Percentiles rank a stretch among this genome's conserved stretches.
Evolutionary conservation across 2,888 invertebrate genomes (phyloP).

Genomic region (Mythimna loreyi): DNA sequence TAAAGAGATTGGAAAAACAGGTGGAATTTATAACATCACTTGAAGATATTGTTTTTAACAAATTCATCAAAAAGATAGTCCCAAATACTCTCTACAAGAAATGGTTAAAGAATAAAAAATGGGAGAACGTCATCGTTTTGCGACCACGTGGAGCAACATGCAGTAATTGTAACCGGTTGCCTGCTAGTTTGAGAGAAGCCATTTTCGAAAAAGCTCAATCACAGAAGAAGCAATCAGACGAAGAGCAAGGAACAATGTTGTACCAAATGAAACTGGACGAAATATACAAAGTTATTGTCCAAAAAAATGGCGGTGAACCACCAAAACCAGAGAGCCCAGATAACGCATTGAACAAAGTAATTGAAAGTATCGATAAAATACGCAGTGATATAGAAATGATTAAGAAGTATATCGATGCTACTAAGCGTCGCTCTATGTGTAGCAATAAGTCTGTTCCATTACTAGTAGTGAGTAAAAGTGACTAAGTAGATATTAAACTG

Average conservation of each 20-base stretch:
- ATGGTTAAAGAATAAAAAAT: slow-evolving; percentile 17
- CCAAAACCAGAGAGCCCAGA: neutral
- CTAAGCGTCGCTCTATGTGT: slow-evolving; percentile 14
- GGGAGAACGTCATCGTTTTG: slow-evolving; percentile 35
- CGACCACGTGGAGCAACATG: slow-evolving; percentile 52
- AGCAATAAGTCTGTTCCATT: slow-evolving; percentile 38
- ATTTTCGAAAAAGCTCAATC: slow-evolving; percentile 80
- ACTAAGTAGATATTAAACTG: neutral
- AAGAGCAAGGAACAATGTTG: slow-evolving; percentile 71
- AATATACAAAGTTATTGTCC: slow-evolving; percentile 57
- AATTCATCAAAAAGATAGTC: slow-evolving; percentile 48
- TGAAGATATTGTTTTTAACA: slow-evolving; percentile 59
- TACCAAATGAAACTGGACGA: slow-evolving; percentile 68
- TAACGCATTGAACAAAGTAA: slow-evolving; percentile 19
- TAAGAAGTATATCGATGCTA: slow-evolving; percentile 31
- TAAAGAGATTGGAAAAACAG: slow-evolving; percentile 88
- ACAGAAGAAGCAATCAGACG: slow-evolving; percentile 77
- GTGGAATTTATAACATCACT: slow-evolving; percentile 83
- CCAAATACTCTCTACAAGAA: slow-evolving; percentile 38
- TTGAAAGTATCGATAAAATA: slow-evolving; percentile 31
- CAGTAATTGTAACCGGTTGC: slow-evolving; percentile 71
- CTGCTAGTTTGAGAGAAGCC: slow-evolving; percentile 77
- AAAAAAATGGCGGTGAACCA: slow-evolving; percentile 6
- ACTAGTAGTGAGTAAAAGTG: slow-evolving; percentile 13
- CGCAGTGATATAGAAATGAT: slow-evolving; percentile 41